These are phyloP conservation scores for Malthinus seriepunctatus DNA, from an alignment of 2,888 invertebrate genomes.

Conservation along the genomic window DNA sequence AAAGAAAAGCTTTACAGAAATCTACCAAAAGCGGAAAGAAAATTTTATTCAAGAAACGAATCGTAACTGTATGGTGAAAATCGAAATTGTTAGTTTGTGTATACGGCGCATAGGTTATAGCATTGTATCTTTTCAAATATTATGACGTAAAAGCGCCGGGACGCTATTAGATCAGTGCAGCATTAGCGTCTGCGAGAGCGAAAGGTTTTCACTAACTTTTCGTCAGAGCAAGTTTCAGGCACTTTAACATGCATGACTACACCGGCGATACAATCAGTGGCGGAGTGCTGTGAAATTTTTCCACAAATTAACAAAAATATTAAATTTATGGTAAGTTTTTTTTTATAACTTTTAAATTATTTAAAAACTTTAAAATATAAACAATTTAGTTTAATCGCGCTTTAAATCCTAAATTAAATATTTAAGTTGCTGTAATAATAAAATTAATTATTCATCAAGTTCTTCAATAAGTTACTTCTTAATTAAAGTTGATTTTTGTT, in stretches of 20 bases:
- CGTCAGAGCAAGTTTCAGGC: constrained; percentile 20
- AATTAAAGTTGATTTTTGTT: too few species aligned
- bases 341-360: constrained; percentile 9
- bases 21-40: constrained; percentile 1
- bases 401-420: too few species aligned
- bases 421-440: too few species aligned
- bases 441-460: too few species aligned
- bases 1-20: constrained; percentile 4
- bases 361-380: not conserved
- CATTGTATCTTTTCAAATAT: constrained; percentile 30
- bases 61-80: constrained; percentile 18
- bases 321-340: constrained; percentile 29
- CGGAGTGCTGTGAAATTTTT: constrained; percentile 35
- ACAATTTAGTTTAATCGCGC: too few species aligned
- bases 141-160: constrained; percentile 46
- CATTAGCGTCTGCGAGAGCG: constrained; percentile 36
- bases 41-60: constrained; percentile 26
- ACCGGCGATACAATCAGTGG: constrained; percentile 36
- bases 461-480: too few species aligned
- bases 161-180: constrained; percentile 41
- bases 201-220: constrained; percentile 22
- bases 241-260: constrained; percentile 40
- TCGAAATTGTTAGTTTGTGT: constrained; percentile 12
- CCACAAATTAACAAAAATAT: constrained; percentile 17
- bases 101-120: constrained; percentile 26